phyloP scores from a whole-genome alignment of 1,140 invertebrate genomes.

The Drosophila repleta region DNA sequence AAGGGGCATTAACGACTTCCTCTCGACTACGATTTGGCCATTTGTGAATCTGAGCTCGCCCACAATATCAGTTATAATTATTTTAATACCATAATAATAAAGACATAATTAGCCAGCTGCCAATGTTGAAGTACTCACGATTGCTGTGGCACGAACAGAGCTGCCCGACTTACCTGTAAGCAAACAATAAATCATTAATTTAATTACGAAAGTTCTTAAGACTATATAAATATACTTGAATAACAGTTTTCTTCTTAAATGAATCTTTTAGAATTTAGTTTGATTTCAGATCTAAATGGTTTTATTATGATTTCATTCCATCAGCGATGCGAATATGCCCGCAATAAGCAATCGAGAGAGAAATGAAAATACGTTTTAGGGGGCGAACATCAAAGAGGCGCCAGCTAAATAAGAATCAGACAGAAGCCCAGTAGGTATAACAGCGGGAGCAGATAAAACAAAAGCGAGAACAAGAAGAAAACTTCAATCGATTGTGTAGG shows the following conservation, averaged over 20 bases:
- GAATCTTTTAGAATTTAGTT: too few relatives aligned
- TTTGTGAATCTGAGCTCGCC: slow-evolving; percentile 7
- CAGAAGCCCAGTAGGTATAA: slow-evolving; percentile 28
- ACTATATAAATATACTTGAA: too few relatives aligned
- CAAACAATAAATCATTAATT: slow-evolving; percentile 22
- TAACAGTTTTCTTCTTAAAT: too few relatives aligned
- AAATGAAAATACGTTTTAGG: slow-evolving; percentile 12
- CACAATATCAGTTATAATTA: slow-evolving; percentile 60
- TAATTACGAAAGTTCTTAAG: too few relatives aligned
- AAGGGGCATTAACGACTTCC: slow-evolving; percentile 12
- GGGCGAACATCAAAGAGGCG: slow-evolving; percentile 62
- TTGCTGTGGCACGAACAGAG: background rate
- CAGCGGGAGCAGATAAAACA: slow-evolving; percentile 24
- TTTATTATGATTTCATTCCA: too few relatives aligned
- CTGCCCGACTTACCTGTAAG: slow-evolving; percentile 63
- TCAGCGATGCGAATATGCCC: background rate
- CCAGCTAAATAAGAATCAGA: slow-evolving; percentile 7
- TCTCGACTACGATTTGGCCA: slow-evolving; percentile 1
- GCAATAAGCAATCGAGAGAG: background rate
- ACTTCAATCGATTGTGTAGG: slow-evolving; percentile 73
- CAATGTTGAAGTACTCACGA: slow-evolving; percentile 47
- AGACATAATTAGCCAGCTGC: slow-evolving; percentile 66
- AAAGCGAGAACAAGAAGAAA: slow-evolving; percentile 23
- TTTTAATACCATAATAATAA: slow-evolving; percentile 73
- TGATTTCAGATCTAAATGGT: too few relatives aligned